A percentile compares a stretch with the other conserved stretches of the same genome.
These are phyloP conservation scores for Tyrannus savana DNA, from an alignment of 2,113 vertebrate genomes.

Conservation along the genomic window DNA sequence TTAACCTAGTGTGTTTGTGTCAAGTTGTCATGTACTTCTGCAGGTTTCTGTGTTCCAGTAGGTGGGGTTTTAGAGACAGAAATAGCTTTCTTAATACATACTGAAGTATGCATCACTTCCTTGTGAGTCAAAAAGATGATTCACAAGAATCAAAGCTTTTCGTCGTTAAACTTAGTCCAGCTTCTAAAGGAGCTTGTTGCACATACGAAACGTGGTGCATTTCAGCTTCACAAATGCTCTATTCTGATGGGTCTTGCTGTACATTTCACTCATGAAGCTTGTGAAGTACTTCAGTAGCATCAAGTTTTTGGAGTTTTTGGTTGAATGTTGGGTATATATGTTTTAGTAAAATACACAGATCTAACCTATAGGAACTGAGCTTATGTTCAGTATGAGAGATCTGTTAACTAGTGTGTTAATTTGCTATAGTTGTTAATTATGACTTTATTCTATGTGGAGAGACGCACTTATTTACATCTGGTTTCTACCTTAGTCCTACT, in stretches of 20 bases:
- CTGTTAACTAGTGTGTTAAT: not conserved
- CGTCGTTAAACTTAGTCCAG: not conserved
- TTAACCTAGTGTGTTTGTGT: not conserved
- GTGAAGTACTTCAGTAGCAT: not conserved
- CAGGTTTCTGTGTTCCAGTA: not conserved
- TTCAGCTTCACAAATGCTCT: not conserved
- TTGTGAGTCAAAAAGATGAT: slow-evolving; percentile 1
- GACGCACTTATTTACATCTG: not conserved
- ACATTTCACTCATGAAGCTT: accelerated
- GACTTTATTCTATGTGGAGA: not conserved
- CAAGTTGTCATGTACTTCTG: not conserved
- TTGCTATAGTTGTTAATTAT: not conserved
- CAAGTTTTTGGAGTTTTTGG: not conserved
- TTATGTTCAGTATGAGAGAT: not conserved
- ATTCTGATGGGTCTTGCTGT: not conserved
- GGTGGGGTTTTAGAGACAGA: not conserved
- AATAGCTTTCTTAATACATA: not conserved
- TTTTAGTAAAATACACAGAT: not conserved
- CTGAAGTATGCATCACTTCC: not conserved
- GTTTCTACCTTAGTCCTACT: not conserved
- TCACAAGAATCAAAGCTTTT: not conserved
- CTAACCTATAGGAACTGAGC: not conserved
- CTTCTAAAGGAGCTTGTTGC: not conserved
- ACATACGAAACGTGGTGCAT: not conserved
- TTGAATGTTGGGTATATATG: not conserved